Base-by-base conservation (phyloP, 2,797 vertebrate genomes). In the Myotis planiceps region DNA sequence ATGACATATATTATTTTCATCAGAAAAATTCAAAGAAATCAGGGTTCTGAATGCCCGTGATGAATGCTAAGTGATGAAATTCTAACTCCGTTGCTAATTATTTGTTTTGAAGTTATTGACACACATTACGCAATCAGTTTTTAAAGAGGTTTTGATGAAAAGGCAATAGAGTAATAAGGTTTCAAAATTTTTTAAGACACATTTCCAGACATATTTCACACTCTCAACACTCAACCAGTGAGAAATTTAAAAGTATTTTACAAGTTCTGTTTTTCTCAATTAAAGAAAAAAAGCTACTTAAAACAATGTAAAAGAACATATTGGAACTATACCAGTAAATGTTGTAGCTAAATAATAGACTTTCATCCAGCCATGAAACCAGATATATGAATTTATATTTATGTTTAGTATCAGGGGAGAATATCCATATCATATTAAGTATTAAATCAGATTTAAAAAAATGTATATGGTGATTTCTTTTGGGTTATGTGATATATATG, bases 81-180 rank as follows among this genome's bases (percentile, higher is more conserved):
- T 32, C 29, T n/a, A 71, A 79, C 23, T 63, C 83, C 66, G 55
- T 71, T 49, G 45, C 42, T 90, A 87, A 93, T 94, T 90, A 79
- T 90, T 96, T 97, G 82, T 92, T 92, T 66, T 86, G 60, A 94
- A 80, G 69, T 47, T 80, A 83, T 69, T 96, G 75, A 88, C 42
- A 47, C 49, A 92, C 58, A 95, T 95, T 72, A 72, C 5, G 13
- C 39, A 76, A 87, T 88, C 80, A 75, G 19, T 71, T 88, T 58
- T 69, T 47, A 86, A 88, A 80, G 34, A 63, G 16, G 0, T 75
- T 69, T 71, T 86, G 25, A 76, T 74, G 68, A 84, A 89, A 78
- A 84, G 74, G 69, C 25, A 84, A 80, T 34, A n/a, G 29, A 92
- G 25, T 15, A 71, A 53, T 27, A 81, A 58, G 12, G 2, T 53